phyloP scores from a whole-genome alignment of 2,888 invertebrate species.

The Morinoia aosen region DNA sequence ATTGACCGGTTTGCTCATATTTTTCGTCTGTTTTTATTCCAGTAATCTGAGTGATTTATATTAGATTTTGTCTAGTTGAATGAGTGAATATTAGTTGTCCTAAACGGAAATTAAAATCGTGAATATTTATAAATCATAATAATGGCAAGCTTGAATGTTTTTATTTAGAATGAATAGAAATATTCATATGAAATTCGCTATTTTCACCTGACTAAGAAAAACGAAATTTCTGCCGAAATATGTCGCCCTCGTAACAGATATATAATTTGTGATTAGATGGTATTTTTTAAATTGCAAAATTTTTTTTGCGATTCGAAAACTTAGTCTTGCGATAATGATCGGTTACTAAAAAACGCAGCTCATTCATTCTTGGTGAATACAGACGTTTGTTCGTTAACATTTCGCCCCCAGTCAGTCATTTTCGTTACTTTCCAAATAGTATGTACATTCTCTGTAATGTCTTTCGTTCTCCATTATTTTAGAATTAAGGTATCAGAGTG shows the following conservation, averaged over 20 bases:
- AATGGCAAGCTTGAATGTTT: neutral
- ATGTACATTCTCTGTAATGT: neutral
- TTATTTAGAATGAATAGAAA: neutral
- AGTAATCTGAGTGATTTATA: neutral
- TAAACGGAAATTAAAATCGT: neutral
- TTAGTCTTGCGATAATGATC: too few relatives aligned
- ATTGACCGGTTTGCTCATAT: neutral
- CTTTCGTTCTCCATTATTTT: neutral
- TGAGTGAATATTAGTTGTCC: neutral
- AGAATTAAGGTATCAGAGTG: neutral
- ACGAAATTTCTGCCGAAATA: neutral
- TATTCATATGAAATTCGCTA: neutral
- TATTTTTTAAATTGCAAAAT: too few relatives aligned
- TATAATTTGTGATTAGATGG: neutral
- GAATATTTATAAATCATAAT: neutral
- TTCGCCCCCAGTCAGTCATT: conserved; percentile 9
- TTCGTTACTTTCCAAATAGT: neutral
- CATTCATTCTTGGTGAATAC: neutral
- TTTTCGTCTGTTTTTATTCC: neutral
- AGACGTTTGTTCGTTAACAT: neutral
- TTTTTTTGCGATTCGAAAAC: too few relatives aligned
- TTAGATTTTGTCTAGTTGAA: neutral
- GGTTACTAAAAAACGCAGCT: neutral
- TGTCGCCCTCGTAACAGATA: neutral
- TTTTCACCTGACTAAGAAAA: neutral